Conservation (phyloP, 2,797 vertebrate species). For the Austrolebias charrua region DNA sequence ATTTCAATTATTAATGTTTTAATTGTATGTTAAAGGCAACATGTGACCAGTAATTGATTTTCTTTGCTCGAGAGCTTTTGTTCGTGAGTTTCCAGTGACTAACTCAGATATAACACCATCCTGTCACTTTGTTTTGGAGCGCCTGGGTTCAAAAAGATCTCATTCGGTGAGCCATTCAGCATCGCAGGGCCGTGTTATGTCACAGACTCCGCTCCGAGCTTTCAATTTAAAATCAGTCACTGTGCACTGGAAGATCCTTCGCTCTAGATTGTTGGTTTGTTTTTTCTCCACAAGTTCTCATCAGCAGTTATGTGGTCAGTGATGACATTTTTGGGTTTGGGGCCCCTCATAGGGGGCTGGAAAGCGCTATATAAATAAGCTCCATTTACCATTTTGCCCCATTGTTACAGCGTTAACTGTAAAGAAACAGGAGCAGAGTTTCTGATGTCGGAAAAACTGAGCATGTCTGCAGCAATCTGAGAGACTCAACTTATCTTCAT, state of each 20-base stretch:
- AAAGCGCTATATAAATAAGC: too few species aligned
- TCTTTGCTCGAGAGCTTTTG: neutral
- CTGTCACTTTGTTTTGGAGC: constrained; percentile 4
- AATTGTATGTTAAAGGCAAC: neutral
- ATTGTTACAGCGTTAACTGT: too few species aligned
- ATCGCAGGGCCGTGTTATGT: neutral
- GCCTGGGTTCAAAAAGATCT: neutral
- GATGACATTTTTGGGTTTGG: neutral
- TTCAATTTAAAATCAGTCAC: neutral
- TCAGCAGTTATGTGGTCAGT: neutral
- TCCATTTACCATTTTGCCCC: too few species aligned
- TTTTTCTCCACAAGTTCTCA: neutral
- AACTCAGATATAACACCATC: neutral
- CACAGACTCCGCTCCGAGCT: neutral
- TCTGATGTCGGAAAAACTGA: too few species aligned
- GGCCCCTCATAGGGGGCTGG: too few species aligned
- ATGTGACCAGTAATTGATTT: neutral
- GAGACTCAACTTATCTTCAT: too few species aligned
- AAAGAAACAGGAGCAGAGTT: too few species aligned
- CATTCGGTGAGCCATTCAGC: neutral
- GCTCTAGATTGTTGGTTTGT: neutral
- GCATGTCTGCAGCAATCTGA: too few species aligned
- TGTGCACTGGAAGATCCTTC: neutral
- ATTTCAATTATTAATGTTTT: neutral
- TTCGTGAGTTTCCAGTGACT: neutral